These are phyloP conservation scores for Charaxes varanes DNA, from an alignment of 1,140 invertebrate species.

Conservation along the genomic window DNA sequence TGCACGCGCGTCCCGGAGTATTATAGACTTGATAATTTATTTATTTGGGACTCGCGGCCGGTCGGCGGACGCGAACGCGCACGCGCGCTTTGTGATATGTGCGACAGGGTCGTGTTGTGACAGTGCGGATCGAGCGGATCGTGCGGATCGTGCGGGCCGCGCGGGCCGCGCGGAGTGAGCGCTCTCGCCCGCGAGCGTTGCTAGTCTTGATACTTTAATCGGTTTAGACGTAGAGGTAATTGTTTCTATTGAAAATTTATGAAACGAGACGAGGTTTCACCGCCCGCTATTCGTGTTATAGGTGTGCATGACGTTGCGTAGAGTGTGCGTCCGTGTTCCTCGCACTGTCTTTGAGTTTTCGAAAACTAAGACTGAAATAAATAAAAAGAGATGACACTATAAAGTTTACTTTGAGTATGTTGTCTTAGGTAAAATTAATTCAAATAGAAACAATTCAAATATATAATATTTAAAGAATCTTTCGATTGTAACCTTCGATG, in stretches of 20 bases:
- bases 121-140: conserved; percentile 27
- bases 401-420: conserved; percentile 69
- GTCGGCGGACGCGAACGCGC: conserved; percentile 24
- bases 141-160: conserved; percentile 23
- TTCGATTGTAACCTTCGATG: conserved; percentile 63
- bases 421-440: conserved; percentile 73
- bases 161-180: conserved; percentile 16
- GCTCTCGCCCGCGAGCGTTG: conserved; percentile 31
- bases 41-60: conserved; percentile 51
- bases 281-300: conserved; percentile 42
- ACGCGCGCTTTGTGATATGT: conserved; percentile 40
- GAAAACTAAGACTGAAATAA: conserved; percentile 70
- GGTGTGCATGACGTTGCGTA: conserved; percentile 41
- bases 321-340: conserved; percentile 55
- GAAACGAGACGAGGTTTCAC: conserved; percentile 40
- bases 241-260: conserved; percentile 45
- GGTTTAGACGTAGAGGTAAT: conserved; percentile 41
- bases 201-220: conserved; percentile 48
- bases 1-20: conserved; percentile 55
- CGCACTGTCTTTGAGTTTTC: conserved; percentile 61
- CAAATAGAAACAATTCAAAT: conserved; percentile 70
- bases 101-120: conserved; percentile 35
- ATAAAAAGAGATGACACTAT: conserved; percentile 65
- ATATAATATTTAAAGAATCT: conserved; percentile 70
- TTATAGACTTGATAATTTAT: conserved; percentile 72